A percentile compares a stretch with the other conserved stretches of the same genome.
phyloP scores from a whole-genome alignment of 2,797 vertebrate species.

The Chelmon rostratus region DNA sequence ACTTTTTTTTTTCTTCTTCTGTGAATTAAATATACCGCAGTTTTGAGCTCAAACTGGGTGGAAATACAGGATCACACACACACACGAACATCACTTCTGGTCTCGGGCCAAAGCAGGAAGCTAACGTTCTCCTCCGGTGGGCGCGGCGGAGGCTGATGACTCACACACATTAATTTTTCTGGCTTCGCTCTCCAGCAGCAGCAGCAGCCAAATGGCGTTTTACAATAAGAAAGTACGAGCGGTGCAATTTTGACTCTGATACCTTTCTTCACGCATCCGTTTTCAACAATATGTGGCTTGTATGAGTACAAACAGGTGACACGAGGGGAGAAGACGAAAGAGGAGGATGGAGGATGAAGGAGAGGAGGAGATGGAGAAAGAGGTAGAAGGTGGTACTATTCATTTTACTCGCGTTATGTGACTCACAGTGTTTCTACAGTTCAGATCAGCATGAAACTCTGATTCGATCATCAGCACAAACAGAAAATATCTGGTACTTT shows the following conservation, averaged over 20 bases:
- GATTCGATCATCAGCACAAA: too few species aligned
- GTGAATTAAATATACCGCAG: constrained; percentile 16
- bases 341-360: background rate
- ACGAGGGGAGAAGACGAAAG: background rate
- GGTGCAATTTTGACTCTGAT: constrained; percentile 16
- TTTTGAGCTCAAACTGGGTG: constrained; percentile 39
- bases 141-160: constrained; percentile 53
- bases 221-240: constrained; percentile 29
- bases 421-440: too few species aligned
- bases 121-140: constrained; percentile 62
- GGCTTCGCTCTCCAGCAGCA: constrained; percentile 47
- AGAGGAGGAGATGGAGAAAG: background rate
- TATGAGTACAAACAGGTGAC: constrained; percentile 4
- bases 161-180: constrained; percentile 63
- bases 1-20: constrained; percentile 6
- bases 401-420: too few species aligned
- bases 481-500: background rate
- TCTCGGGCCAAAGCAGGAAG: constrained; percentile 52
- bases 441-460: too few species aligned
- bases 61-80: background rate
- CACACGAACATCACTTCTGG: constrained; percentile 19
- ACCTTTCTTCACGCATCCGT: constrained; percentile 23
- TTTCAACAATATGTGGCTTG: constrained; percentile 2
- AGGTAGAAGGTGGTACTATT: too few species aligned
- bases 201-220: constrained; percentile 47